These are phyloP conservation scores for Caradrina kadenii DNA, from an alignment of 2,888 invertebrate species.

Conservation along the genomic window DNA sequence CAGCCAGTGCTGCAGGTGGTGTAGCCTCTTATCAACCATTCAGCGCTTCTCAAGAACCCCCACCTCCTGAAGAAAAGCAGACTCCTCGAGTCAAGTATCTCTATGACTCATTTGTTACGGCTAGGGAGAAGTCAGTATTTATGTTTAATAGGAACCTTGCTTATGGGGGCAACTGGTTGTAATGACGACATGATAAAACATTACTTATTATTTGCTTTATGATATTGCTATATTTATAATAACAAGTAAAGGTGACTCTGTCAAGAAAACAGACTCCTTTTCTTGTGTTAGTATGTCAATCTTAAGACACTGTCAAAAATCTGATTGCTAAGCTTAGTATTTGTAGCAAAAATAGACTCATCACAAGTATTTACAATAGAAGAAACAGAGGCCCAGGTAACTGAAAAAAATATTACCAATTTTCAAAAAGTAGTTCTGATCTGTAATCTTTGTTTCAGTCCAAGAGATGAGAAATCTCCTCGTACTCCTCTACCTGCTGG, in stretches of 20 bases:
- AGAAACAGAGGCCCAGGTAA: background rate
- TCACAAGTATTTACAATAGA: background rate
- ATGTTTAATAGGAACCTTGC: background rate
- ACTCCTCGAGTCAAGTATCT: conserved; percentile 91
- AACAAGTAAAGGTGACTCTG: no score
- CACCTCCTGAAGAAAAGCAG: conserved; percentile 93
- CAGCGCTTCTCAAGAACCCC: conserved; percentile 95
- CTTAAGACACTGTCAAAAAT: background rate
- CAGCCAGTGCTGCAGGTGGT: conserved; percentile 91
- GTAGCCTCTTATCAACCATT: conserved; percentile 97
- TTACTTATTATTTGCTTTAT: background rate
- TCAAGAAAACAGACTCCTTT: no score
- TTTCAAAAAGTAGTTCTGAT: conserved; percentile 2
- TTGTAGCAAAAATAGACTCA: no score
- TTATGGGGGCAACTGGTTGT: background rate
- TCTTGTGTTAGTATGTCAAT: no score
- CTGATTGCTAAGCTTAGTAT: background rate
- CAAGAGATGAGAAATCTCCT: conserved; percentile 80
- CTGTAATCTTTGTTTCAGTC: conserved; percentile 43
- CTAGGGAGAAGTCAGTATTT: conserved; percentile 84
- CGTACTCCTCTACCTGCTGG: conserved; percentile 65
- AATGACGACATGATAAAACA: no score
- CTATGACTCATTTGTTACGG: conserved; percentile 90
- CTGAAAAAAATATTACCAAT: no score
- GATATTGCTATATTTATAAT: background rate